Evolutionary conservation across 2,797 vertebrate genomes (phyloP).

Genomic region (Moxostoma hubbsi): DNA sequence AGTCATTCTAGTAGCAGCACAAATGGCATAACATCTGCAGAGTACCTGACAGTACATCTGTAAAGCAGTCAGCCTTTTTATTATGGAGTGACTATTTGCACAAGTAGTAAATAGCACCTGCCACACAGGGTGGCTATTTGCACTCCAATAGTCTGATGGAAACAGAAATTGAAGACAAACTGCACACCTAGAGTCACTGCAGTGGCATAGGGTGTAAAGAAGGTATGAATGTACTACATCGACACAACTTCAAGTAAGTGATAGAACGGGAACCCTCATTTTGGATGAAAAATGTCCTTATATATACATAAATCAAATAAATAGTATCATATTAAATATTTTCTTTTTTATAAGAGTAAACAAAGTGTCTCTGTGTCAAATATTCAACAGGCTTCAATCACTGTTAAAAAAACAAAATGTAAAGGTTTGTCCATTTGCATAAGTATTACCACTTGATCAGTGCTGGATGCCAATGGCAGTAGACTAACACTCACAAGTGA

Average conservation of each 20-base stretch:
- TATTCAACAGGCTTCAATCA: conserved; percentile 29
- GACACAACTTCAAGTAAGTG: too few relatives aligned
- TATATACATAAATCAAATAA: background rate
- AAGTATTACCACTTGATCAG: conserved; percentile 54
- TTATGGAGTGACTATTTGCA: background rate
- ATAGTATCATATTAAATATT: background rate
- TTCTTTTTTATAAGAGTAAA: background rate
- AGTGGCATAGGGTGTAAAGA: too few relatives aligned
- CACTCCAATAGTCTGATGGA: too few relatives aligned
- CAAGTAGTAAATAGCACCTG: too few relatives aligned
- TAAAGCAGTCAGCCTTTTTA: conserved; percentile 4
- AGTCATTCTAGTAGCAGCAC: background rate
- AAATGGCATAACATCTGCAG: conserved; percentile 31
- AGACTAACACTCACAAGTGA: background rate
- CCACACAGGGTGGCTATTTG: too few relatives aligned
- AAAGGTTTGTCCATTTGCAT: conserved; percentile 60
- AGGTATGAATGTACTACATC: too few relatives aligned
- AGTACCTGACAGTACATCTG: conserved; percentile 1
- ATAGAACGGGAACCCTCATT: too few relatives aligned
- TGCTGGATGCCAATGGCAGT: background rate
- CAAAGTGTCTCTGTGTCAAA: background rate
- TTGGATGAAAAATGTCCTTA: too few relatives aligned
- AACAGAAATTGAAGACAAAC: too few relatives aligned
- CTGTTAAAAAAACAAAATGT: conserved; percentile 57
- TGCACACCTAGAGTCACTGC: too few relatives aligned